phyloP scores from a whole-genome alignment of 2,888 invertebrate genomes.

The Lycaena phlaeas region DNA sequence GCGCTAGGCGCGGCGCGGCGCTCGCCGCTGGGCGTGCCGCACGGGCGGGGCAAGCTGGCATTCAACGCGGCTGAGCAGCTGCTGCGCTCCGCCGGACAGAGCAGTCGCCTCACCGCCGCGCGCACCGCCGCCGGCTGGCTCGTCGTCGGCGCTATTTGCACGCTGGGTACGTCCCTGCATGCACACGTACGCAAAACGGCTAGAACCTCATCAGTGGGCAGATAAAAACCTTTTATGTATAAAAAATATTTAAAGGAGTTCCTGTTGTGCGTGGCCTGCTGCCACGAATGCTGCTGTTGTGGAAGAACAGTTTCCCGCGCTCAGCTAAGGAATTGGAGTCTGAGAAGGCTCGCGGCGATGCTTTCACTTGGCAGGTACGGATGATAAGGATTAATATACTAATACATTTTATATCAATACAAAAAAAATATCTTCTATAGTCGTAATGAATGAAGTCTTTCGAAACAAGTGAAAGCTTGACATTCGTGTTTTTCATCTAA shows the following conservation, averaged over 20 bases:
- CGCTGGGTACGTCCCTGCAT: conserved; percentile 85
- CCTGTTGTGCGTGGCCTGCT: conserved; percentile 93
- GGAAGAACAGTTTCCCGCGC: conserved; percentile 98
- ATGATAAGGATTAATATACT: no score
- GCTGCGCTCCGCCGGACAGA: conserved; percentile 95
- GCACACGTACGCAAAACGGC: no score
- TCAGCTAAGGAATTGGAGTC: conserved; percentile 97
- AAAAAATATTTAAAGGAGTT: no score
- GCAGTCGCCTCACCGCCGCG: conserved; percentile 93
- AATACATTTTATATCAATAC: no score
- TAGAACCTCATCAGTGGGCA: no score
- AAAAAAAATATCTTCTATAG: no score
- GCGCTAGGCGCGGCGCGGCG: conserved; percentile 92
- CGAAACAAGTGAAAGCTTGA: no score
- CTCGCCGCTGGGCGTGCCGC: conserved; percentile 95
- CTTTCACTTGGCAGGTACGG: conserved; percentile 97
- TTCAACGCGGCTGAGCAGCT: conserved; percentile 98
- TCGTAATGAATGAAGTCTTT: no score
- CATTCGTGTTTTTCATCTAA: no score
- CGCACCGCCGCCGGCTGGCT: conserved; percentile 98
- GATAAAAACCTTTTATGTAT: no score
- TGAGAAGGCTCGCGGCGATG: conserved; percentile 95
- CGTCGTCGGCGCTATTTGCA: conserved; percentile 96
- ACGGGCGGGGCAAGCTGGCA: conserved; percentile 96
- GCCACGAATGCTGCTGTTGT: conserved; percentile 93